Conservation (phyloP, 2,888 invertebrate species). For the Apodemia zela region DNA sequence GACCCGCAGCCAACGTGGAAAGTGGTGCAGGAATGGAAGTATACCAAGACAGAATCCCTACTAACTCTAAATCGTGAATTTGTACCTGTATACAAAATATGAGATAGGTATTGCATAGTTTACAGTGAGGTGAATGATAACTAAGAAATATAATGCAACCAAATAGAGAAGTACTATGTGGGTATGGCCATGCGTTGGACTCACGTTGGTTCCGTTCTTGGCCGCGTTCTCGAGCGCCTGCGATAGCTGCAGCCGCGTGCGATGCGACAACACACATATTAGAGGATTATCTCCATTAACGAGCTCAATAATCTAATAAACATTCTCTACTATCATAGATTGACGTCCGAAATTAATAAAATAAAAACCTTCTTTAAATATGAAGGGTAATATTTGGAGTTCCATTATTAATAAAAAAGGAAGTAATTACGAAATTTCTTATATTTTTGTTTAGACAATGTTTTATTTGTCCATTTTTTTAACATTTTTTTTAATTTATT, state of each 20-base stretch:
- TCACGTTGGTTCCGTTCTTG: conserved; percentile 84
- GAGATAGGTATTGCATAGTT: conserved; percentile 22
- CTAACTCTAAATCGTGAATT: not conserved
- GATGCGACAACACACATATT: conserved; percentile 71
- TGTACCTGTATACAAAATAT: not conserved
- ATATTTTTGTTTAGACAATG: too few species aligned
- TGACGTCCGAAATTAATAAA: not conserved
- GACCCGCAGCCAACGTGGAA: not conserved
- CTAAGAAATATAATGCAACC: conserved; percentile 36
- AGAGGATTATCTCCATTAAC: conserved; percentile 51
- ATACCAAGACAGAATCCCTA: not conserved
- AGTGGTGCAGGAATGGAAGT: not conserved
- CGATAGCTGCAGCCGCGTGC: conserved; percentile 68
- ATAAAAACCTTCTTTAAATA: not conserved
- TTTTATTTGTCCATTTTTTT: too few species aligned
- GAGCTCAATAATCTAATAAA: conserved; percentile 26
- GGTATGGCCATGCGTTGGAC: conserved; percentile 62
- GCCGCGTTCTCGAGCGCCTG: conserved; percentile 86
- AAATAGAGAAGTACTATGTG: conserved; percentile 36
- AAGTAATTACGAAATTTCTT: too few species aligned
- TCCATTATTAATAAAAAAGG: too few species aligned
- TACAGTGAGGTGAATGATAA: conserved; percentile 27
- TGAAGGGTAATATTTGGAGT: too few species aligned
- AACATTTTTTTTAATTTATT: too few species aligned
- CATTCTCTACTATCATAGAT: not conserved